Evolutionary conservation across 2,113 vertebrate species (phyloP).

Genomic region (Motacilla tschutschensis): DNA sequence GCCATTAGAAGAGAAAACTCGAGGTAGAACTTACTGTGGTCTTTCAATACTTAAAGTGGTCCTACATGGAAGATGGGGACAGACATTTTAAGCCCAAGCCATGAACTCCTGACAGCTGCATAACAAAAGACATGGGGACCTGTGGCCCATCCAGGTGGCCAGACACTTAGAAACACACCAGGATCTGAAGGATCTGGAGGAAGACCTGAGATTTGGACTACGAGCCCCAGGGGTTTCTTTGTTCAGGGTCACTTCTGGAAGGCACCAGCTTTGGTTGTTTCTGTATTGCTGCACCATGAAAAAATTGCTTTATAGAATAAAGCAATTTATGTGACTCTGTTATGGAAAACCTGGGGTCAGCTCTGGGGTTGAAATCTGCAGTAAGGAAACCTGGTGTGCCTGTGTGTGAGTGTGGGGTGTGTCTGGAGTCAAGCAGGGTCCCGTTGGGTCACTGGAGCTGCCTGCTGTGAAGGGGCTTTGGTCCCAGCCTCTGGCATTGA

Average conservation of each 20-base stretch:
- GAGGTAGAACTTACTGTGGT: neutral
- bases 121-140: neutral
- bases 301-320: neutral
- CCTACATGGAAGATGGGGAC: neutral
- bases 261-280: accelerated
- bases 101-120: neutral
- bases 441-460: accelerated
- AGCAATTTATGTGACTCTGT: neutral
- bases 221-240: neutral
- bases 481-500: neutral
- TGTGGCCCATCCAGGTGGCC: neutral
- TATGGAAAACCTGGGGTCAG: neutral
- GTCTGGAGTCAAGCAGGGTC: neutral
- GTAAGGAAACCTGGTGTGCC: neutral
- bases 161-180: neutral
- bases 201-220: neutral
- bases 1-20: neutral
- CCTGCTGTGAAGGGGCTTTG: accelerated
- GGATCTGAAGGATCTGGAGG: neutral
- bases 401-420: too few species aligned
- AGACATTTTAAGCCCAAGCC: neutral
- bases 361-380: neutral
- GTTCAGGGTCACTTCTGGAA: accelerated
- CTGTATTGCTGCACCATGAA: neutral
- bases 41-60: neutral